phyloP scores from a whole-genome alignment of 2,888 invertebrate genomes.

The Metellina segmentata region DNA sequence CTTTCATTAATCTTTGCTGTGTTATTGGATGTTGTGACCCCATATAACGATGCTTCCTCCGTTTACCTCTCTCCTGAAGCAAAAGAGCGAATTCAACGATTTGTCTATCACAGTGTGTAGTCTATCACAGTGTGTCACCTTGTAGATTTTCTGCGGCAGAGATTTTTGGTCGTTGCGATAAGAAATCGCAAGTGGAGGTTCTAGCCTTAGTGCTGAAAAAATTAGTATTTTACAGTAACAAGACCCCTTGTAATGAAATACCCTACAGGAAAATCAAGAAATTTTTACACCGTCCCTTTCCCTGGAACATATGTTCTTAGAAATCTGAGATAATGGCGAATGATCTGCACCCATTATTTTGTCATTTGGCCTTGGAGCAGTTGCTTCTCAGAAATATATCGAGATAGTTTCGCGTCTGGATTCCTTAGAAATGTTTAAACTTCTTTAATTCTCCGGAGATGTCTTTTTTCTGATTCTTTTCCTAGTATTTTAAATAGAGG shows the following conservation, averaged over 20 bases:
- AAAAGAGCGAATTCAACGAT: no score
- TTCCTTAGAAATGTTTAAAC: slow-evolving; percentile 8
- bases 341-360: slow-evolving; percentile 66
- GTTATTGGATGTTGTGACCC: no score
- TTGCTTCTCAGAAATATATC: slow-evolving; percentile 38
- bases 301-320: slow-evolving; percentile 34
- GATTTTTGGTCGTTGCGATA: background rate
- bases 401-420: slow-evolving; percentile 37
- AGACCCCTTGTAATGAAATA: background rate
- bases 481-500: background rate
- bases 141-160: no score
- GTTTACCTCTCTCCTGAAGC: no score
- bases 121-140: no score
- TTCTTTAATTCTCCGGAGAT: background rate
- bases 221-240: background rate
- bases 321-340: slow-evolving; percentile 53
- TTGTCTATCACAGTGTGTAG: no score
- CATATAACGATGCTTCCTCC: no score
- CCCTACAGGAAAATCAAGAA: background rate
- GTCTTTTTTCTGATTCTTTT: background rate
- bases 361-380: slow-evolving; percentile 39
- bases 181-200: background rate
- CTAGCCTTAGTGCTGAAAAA: background rate
- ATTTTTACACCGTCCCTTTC: background rate
- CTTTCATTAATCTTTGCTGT: no score